A percentile compares a stretch with the other conserved stretches of the same genome.
These are phyloP conservation scores for Megalops cyprinoides DNA, from an alignment of 2,797 vertebrate genomes.

Conservation along the genomic window DNA sequence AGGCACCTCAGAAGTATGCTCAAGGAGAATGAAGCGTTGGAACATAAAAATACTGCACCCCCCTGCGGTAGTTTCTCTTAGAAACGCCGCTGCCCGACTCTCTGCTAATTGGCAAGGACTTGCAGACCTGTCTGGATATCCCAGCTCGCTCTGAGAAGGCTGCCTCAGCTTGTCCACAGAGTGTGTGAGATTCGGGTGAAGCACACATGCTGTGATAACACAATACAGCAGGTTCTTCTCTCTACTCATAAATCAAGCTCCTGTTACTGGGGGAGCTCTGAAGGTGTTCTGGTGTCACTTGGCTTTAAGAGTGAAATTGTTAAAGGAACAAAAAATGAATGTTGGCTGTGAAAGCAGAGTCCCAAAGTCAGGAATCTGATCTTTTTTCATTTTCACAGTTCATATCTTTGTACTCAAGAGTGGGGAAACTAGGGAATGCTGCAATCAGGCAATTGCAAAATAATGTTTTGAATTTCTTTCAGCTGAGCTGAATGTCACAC, in stretches of 20 bases:
- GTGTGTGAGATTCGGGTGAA: constrained; percentile 30
- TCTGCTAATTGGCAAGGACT: too few species aligned
- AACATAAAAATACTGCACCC: too few species aligned
- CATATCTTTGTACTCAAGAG: background rate
- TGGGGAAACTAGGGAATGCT: background rate
- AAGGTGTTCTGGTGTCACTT: background rate
- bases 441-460: background rate
- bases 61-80: too few species aligned
- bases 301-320: background rate
- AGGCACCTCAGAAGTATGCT: too few species aligned
- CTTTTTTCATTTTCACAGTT: too few species aligned
- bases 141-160: too few species aligned
- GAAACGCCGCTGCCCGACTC: too few species aligned
- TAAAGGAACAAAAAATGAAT: background rate
- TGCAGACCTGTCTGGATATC: too few species aligned
- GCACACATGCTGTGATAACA: constrained; percentile 48
- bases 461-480: background rate
- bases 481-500: background rate
- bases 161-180: background rate
- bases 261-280: background rate
- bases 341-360: too few species aligned
- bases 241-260: background rate
- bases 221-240: constrained; percentile 38
- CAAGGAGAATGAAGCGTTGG: too few species aligned
- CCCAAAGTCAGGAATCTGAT: too few species aligned